Base-by-base conservation (phyloP, 2,888 invertebrate genomes). In the Zaprionus obscuricornis region DNA sequence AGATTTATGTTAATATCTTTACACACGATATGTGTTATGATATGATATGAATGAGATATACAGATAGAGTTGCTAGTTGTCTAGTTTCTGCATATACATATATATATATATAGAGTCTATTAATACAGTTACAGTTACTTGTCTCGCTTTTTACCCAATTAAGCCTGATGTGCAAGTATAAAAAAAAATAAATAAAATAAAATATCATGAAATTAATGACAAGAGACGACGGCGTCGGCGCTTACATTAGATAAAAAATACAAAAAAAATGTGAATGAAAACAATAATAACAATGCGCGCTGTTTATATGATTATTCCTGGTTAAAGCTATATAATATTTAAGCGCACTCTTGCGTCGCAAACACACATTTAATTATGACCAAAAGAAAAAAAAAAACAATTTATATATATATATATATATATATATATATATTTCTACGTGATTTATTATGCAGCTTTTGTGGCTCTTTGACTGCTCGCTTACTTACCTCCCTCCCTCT, bases 331-430 rank as follows among this genome's bases (percentile, higher is more conserved):
- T 26, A 45, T 18, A 55, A 36, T 50, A 59, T 55, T 52, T 63
- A 42, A 49, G 56, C 63, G 66, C 72, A 50, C 66, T 64, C 60
- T 63, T 27, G 47, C 59, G 59, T 40, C 68, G 70, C 71, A 68
- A n/a, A n/a, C n/a, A n/a, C n/a, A 60, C 71, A 71, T 69, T 79
- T 71, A 77, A 74, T 81, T 66, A 73, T 73, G 50, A 46, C 62
- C 67, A 49, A 74, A 74, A 69, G n/a, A n/a, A n/a, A n/a, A n/a
- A n/a, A n/a, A n/a, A n/a, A n/a, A n/a, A n/a, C n/a, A n/a, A n/a
- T n/a, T n/a, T n/a, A n/a, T n/a, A n/a, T n/a, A n/a, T n/a, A n/a
- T n/a, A n/a, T n/a, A n/a, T n/a, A n/a, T n/a, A n/a, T n/a, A n/a
- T n/a, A n/a, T n/a, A n/a, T n/a, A n/a, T n/a, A n/a, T n/a, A n/a